These are phyloP conservation scores for Philaenus spumarius DNA, from an alignment of 1,140 invertebrate species.

Conservation along the genomic window DNA sequence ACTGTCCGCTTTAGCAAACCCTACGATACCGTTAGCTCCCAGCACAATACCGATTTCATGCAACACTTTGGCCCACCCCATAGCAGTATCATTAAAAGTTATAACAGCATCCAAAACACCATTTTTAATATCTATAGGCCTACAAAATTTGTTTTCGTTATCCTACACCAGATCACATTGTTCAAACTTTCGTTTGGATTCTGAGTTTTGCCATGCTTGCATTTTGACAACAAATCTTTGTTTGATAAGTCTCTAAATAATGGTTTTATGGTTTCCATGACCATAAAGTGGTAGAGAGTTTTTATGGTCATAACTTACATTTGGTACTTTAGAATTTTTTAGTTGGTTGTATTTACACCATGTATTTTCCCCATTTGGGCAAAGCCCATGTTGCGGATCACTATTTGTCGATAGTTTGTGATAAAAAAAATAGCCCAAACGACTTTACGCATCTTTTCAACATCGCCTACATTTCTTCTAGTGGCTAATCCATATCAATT, in stretches of 20 bases:
- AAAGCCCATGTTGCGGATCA: too few species aligned
- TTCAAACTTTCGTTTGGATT: neutral
- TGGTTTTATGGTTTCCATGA: neutral
- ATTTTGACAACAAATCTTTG: neutral
- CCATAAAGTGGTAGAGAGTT: too few species aligned
- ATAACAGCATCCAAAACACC: neutral
- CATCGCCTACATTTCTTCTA: too few species aligned
- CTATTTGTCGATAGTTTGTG: too few species aligned
- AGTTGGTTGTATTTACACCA: too few species aligned
- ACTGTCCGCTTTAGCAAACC: neutral
- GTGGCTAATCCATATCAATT: too few species aligned
- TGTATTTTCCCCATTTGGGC: too few species aligned
- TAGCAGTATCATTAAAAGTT: neutral
- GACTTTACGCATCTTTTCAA: too few species aligned
- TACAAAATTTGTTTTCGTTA: neutral
- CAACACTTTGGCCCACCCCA: neutral
- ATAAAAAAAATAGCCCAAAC: too few species aligned
- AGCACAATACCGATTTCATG: neutral
- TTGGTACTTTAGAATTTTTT: too few species aligned
- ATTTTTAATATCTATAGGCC: neutral
- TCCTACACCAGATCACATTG: constrained; percentile 2
- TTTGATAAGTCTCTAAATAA: neutral
- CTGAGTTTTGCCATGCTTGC: neutral
- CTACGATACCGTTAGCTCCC: neutral
- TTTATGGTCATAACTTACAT: too few species aligned